A percentile compares a stretch with the other conserved stretches of the same genome.
phyloP scores from a whole-genome alignment of 2,888 invertebrate species.

The Busseola fusca region DNA sequence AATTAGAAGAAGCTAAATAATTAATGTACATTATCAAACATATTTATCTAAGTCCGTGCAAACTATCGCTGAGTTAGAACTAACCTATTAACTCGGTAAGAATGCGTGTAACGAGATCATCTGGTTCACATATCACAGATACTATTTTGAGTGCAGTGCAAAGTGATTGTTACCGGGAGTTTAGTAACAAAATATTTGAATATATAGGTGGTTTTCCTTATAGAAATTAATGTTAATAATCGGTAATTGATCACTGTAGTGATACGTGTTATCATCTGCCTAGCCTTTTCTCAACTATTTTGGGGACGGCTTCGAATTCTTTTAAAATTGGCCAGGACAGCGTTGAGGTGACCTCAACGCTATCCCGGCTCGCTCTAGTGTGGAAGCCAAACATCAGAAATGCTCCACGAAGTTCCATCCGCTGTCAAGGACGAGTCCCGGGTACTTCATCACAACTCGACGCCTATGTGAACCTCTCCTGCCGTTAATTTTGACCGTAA shows the following conservation, averaged over 20 bases:
- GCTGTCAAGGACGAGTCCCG: no score
- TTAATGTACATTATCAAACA: conserved; percentile 10
- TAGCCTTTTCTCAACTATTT: no score
- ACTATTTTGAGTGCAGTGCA: conserved; percentile 26
- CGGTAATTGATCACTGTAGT: background rate
- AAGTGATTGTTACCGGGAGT: conserved; percentile 31
- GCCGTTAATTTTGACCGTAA: no score
- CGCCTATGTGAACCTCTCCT: no score
- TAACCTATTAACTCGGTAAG: conserved; percentile 54
- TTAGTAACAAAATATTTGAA: conserved; percentile 3
- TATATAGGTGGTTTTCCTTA: background rate
- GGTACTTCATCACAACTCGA: no score
- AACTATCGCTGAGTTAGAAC: conserved; percentile 37
- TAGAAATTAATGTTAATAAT: background rate
- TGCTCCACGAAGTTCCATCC: no score
- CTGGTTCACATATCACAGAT: conserved; percentile 17
- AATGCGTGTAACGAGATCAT: conserved; percentile 42
- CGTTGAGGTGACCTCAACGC: no score
- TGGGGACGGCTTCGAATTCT: no score
- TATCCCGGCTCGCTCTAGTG: no score
- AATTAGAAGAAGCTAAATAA: conserved; percentile 25
- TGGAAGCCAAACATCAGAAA: no score
- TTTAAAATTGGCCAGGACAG: no score
- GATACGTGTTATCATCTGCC: no score
- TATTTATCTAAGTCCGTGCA: conserved; percentile 24